A percentile compares a stretch with the other conserved stretches of the same genome.
phyloP scores from a whole-genome alignment of 2,888 invertebrate genomes.

The Didymodactylos carnosus region DNA sequence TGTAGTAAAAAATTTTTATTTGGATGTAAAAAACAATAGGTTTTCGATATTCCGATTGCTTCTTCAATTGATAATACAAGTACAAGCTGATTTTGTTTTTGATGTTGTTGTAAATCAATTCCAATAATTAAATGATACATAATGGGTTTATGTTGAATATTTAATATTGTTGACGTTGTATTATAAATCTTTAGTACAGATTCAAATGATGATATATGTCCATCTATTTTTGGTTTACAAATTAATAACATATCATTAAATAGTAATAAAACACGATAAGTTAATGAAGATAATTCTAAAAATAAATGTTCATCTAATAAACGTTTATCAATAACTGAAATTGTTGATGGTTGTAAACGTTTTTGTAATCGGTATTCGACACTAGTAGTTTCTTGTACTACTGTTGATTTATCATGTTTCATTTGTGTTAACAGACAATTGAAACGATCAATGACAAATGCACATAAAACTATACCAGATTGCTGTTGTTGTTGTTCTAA shows the following conservation, averaged over 20 bases:
- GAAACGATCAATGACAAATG: neutral
- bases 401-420: neutral
- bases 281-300: neutral
- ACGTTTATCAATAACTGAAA: too few species aligned
- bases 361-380: too few species aligned
- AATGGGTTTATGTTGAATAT: neutral
- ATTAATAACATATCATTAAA: too few species aligned
- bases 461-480: neutral
- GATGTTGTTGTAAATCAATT: neutral
- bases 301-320: too few species aligned
- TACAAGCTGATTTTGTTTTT: neutral
- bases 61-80: neutral
- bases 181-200: too few species aligned
- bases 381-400: too few species aligned
- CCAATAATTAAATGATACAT: neutral
- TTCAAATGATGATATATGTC: too few species aligned
- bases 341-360: too few species aligned
- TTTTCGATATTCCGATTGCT: too few species aligned
- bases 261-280: neutral
- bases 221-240: too few species aligned
- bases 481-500: neutral
- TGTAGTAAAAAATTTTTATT: too few species aligned
- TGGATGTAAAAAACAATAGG: too few species aligned
- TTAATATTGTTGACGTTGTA: neutral
- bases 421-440: neutral